phyloP scores from a whole-genome alignment of 2,113 vertebrate genomes.

The Charadrius vociferus region DNA sequence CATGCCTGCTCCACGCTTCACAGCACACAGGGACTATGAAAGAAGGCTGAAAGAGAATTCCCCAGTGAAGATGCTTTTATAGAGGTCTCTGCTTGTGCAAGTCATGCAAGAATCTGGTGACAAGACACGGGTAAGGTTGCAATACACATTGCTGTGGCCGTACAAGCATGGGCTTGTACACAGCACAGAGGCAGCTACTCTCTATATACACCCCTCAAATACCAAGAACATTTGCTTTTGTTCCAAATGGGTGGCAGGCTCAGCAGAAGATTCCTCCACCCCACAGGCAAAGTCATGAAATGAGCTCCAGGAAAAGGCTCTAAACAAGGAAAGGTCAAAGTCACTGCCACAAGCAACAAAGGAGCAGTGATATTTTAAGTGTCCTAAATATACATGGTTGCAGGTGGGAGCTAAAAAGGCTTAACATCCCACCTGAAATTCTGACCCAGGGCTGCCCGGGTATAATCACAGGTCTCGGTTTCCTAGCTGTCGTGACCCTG shows the following conservation, averaged over 20 bases:
- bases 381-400: neutral
- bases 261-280: neutral
- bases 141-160: neutral
- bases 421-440: neutral
- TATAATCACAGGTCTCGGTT: neutral
- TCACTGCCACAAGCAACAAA: neutral
- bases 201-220: neutral
- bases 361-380: neutral
- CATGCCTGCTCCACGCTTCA: fast-evolving
- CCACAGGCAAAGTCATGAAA: fast-evolving
- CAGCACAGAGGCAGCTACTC: neutral
- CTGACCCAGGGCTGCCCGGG: neutral
- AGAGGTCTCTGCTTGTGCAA: neutral
- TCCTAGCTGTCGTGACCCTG: neutral
- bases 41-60: neutral
- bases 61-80: neutral
- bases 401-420: neutral
- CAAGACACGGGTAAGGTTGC: neutral
- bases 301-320: neutral
- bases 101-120: neutral
- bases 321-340: neutral
- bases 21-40: neutral
- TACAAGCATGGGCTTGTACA: neutral
- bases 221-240: neutral
- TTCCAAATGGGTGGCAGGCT: neutral